phyloP scores from a whole-genome alignment of 2,888 invertebrate genomes.

The Biston betularia region DNA sequence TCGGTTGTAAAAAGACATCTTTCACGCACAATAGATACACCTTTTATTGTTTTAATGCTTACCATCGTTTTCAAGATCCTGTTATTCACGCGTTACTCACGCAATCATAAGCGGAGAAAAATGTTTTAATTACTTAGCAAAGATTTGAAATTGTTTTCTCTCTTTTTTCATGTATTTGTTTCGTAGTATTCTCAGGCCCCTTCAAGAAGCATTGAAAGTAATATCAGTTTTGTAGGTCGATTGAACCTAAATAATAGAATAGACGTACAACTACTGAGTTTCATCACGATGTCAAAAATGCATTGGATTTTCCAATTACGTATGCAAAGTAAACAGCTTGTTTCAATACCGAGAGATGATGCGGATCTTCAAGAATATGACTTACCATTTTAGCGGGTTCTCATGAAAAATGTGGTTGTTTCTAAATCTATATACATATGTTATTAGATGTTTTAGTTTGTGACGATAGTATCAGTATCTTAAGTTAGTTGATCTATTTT shows the following conservation, averaged over 20 bases:
- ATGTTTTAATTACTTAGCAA: no score
- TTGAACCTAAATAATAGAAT: background rate
- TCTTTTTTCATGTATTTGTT: no score
- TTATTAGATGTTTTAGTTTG: background rate
- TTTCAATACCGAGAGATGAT: background rate
- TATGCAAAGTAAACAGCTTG: slow-evolving; percentile 4
- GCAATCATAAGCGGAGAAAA: no score
- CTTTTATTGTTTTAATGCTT: no score
- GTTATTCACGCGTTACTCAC: no score
- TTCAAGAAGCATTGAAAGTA: background rate
- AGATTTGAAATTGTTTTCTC: no score
- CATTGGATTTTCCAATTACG: slow-evolving; percentile 18
- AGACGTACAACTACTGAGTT: background rate
- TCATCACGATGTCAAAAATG: background rate
- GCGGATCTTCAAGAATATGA: background rate
- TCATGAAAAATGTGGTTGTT: background rate
- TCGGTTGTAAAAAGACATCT: no score
- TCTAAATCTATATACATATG: background rate
- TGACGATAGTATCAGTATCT: background rate
- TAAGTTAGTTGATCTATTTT: background rate
- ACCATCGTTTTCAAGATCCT: no score
- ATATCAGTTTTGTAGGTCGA: no score
- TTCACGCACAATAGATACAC: no score
- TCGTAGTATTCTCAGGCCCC: background rate
- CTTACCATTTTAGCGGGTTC: background rate